A percentile compares a stretch with the other conserved stretches of the same genome.
Conservation (phyloP, 2,113 vertebrate genomes). For the Chunga burmeisteri region DNA sequence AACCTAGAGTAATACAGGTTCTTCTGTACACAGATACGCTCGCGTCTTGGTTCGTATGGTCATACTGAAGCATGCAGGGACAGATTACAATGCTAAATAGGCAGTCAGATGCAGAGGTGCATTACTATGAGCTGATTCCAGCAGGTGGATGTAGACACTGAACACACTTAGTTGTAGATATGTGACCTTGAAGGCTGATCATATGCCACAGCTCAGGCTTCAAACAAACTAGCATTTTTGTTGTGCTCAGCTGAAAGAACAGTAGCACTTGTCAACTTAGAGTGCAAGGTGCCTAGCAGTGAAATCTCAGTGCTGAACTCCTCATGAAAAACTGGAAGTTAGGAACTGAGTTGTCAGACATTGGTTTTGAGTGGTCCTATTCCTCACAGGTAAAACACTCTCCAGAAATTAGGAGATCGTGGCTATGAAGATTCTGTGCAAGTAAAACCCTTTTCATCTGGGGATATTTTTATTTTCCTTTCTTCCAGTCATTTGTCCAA, state of each 20-base stretch:
- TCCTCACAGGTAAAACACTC: neutral
- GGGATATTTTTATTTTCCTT: neutral
- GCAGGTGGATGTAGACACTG: neutral
- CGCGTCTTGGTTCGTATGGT: neutral
- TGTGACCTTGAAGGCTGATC: neutral
- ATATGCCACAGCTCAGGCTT: neutral
- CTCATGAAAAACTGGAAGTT: neutral
- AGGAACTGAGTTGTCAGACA: neutral
- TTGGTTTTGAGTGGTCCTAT: neutral
- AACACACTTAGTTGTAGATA: neutral
- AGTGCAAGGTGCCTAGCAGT: neutral
- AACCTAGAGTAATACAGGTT: neutral
- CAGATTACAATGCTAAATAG: neutral
- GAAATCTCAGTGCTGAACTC: neutral
- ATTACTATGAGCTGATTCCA: neutral
- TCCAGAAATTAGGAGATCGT: neutral
- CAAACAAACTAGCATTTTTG: neutral
- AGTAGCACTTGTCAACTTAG: neutral
- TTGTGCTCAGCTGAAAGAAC: neutral
- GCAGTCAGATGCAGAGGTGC: neutral
- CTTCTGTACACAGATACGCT: neutral
- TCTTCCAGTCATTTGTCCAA: conserved; percentile 88
- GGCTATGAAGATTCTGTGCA: neutral
- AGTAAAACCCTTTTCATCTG: neutral
- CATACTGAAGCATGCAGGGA: neutral